Conservation (phyloP, 2,888 invertebrate genomes). For the Carterocephalus palaemon region DNA sequence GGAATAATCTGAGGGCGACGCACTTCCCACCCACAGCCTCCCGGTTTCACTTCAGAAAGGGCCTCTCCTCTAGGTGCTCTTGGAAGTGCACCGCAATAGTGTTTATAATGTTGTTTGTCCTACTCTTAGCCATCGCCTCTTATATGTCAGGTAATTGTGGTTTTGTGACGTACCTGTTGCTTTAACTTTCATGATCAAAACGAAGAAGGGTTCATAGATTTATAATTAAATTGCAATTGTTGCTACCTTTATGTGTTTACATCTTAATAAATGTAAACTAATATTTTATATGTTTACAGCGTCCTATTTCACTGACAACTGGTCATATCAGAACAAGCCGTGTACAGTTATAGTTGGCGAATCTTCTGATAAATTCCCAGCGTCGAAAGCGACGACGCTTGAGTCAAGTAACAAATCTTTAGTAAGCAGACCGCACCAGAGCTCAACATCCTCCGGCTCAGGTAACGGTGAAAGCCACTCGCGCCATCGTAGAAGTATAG, state of each 20-base stretch:
- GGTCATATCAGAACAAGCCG: slow-evolving; percentile 90
- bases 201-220: not conserved
- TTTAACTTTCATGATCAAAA: not conserved
- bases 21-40: slow-evolving; percentile 85
- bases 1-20: slow-evolving; percentile 84
- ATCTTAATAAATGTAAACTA: not conserved
- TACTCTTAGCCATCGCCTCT: slow-evolving; percentile 89
- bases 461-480: slow-evolving; percentile 74
- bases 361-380: slow-evolving; percentile 82
- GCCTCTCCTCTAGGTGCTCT: slow-evolving; percentile 90
- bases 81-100: slow-evolving; percentile 96
- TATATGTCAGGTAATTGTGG: slow-evolving; percentile 88
- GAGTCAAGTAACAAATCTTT: slow-evolving; percentile 85
- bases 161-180: slow-evolving; percentile 19
- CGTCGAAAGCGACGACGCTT: slow-evolving; percentile 84
- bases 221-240: not conserved
- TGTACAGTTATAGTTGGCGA: slow-evolving; percentile 92
- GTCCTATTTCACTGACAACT: slow-evolving; percentile 87
- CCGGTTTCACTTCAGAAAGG: slow-evolving; percentile 92
- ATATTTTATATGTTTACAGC: slow-evolving; percentile 70
- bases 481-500: slow-evolving; percentile 86
- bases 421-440: slow-evolving; percentile 79
- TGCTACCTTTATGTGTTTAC: too few species aligned
- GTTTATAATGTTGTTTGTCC: slow-evolving; percentile 89
- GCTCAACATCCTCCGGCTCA: slow-evolving; percentile 74